Conservation (phyloP, 1,140 invertebrate genomes). For the Drosophila jambulina region DNA sequence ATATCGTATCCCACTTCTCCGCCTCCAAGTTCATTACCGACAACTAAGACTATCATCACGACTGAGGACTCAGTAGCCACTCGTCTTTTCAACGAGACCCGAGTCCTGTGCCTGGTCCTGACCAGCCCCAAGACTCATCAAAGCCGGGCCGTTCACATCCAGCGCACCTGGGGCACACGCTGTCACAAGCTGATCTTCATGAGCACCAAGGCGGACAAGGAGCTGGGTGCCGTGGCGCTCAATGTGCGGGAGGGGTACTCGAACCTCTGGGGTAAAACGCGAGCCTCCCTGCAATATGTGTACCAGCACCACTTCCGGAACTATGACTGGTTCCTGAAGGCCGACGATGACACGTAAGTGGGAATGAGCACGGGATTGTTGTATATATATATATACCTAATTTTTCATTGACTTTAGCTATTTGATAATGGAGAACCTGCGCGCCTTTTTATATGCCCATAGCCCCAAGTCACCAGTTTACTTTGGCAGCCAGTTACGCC, state of each 20-base stretch:
- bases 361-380: slow-evolving; percentile 90
- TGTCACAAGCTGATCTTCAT: slow-evolving; percentile 96
- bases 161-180: slow-evolving; percentile 97
- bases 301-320: slow-evolving; percentile 92
- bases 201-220: slow-evolving; percentile 90
- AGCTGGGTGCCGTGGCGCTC: slow-evolving; percentile 88
- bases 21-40: background rate
- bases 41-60: background rate
- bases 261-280: slow-evolving; percentile 97
- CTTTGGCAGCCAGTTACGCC: slow-evolving; percentile 95
- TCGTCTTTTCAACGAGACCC: slow-evolving; percentile 10
- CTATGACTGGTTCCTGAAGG: slow-evolving; percentile 97
- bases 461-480: slow-evolving; percentile 90
- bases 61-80: background rate
- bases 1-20: background rate
- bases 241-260: slow-evolving; percentile 93
- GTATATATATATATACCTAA: too few species aligned
- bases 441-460: slow-evolving; percentile 92
- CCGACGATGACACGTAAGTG: slow-evolving; percentile 97
- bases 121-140: slow-evolving; percentile 30
- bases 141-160: slow-evolving; percentile 85
- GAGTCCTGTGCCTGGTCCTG: slow-evolving; percentile 60
- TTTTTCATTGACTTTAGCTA: slow-evolving; percentile 29
- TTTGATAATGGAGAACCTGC: slow-evolving; percentile 92
- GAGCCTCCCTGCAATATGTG: slow-evolving; percentile 94